Evolutionary conservation across 2,888 invertebrate species (phyloP).

Genomic region (Tribolium freemani): DNA sequence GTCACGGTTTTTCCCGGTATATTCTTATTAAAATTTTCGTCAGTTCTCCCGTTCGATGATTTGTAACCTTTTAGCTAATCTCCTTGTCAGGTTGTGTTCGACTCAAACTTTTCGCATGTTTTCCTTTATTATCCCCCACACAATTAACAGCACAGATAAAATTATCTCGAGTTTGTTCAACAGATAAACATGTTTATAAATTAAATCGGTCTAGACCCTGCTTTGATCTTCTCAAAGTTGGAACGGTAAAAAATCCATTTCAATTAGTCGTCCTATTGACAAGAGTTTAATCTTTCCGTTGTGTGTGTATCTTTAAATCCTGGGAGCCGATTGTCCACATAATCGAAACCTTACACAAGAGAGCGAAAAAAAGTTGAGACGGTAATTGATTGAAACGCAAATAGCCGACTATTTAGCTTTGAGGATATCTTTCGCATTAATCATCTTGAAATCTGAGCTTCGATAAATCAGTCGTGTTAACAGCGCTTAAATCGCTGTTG

Average conservation of each 20-base stretch:
- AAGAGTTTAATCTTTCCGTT: not conserved
- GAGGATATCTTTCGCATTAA: slow-evolving; percentile 24
- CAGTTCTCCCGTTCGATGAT: slow-evolving; percentile 1
- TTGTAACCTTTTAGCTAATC: slow-evolving; percentile 5
- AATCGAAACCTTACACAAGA: not conserved
- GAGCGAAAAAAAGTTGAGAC: not conserved
- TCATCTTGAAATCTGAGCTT: slow-evolving; percentile 23
- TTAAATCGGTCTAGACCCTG: not conserved
- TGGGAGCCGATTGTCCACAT: too few relatives aligned
- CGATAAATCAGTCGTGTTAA: slow-evolving; percentile 17
- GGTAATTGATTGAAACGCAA: slow-evolving; percentile 20
- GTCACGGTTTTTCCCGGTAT: not conserved
- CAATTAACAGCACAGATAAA: not conserved
- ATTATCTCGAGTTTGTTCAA: not conserved
- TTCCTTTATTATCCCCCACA: not conserved
- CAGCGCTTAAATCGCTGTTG: slow-evolving; percentile 18
- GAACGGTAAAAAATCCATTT: not conserved
- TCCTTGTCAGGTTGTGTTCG: slow-evolving; percentile 12
- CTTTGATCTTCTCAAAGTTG: not conserved
- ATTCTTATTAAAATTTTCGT: not conserved
- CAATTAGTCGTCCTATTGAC: not conserved
- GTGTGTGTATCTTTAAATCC: too few relatives aligned
- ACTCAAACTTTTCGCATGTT: not conserved
- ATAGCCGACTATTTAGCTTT: slow-evolving; percentile 24
- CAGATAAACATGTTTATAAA: not conserved